A percentile compares a stretch with the other conserved stretches of the same genome.
Conservation (phyloP, 2,113 vertebrate species). For the Tursiops truncatus region DNA sequence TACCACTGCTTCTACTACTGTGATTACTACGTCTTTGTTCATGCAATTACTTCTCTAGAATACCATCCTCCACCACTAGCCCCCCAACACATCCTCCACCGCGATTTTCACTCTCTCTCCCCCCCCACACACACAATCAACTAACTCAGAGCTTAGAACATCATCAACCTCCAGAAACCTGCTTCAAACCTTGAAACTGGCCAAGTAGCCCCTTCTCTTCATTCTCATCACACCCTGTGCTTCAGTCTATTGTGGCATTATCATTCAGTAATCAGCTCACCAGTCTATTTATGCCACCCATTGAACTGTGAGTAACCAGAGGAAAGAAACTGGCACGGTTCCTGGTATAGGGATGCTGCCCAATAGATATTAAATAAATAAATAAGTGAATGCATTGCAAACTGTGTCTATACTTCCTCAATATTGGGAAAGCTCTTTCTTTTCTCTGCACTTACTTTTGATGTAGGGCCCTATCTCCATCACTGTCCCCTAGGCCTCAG, state of each 20-base stretch:
- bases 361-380: neutral
- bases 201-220: neutral
- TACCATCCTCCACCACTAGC: too few species aligned
- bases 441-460: neutral
- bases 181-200: neutral
- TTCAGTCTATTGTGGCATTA: neutral
- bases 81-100: neutral
- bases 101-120: fast-evolving
- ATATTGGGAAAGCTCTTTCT: neutral
- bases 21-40: neutral
- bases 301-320: neutral
- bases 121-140: neutral
- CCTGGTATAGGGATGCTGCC: neutral
- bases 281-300: neutral
- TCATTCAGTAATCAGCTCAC: neutral
- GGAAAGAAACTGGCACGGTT: neutral
- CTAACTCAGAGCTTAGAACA: neutral
- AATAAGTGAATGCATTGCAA: neutral
- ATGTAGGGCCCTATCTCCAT: neutral
- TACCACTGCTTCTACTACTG: neutral
- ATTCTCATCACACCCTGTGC: neutral
- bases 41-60: neutral
- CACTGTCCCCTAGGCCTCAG: neutral
- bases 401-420: neutral
- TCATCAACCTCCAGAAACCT: neutral